These are phyloP conservation scores for Redunca redunca DNA, from an alignment of 2,113 vertebrate species.

Conservation along the genomic window DNA sequence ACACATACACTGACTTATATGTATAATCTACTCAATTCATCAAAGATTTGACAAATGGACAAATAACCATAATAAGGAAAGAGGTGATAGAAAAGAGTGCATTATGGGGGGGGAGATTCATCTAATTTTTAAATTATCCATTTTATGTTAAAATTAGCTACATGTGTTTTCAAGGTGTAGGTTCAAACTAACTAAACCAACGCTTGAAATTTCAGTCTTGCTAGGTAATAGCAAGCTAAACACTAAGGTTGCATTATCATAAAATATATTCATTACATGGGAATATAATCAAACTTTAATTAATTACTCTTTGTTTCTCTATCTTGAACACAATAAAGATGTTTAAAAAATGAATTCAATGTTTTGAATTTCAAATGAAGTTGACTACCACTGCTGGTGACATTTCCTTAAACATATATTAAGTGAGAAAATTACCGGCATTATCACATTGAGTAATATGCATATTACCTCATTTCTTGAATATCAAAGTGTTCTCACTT, in stretches of 20 bases:
- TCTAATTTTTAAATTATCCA: neutral
- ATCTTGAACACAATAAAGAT: neutral
- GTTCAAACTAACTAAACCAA: neutral
- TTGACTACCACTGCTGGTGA: neutral
- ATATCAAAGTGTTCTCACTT: neutral
- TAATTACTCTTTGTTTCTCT: neutral
- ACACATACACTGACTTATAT: neutral
- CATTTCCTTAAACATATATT: neutral
- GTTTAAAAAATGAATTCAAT: neutral
- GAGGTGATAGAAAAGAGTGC: neutral
- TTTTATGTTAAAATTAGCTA: neutral
- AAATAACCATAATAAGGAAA: neutral
- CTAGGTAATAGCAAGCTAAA: neutral
- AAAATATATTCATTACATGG: neutral
- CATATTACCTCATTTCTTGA: neutral
- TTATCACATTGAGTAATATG: neutral
- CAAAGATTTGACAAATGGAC: neutral
- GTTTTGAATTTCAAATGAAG: slow-evolving; percentile 25
- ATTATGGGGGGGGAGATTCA: neutral
- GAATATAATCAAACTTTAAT: neutral
- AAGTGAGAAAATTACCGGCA: neutral
- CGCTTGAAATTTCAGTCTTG: neutral
- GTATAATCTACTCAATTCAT: neutral
- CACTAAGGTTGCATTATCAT: neutral
- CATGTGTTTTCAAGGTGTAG: neutral